Evolutionary conservation across 2,888 invertebrate species (phyloP).

Genomic region (Isotomurus palustris): DNA sequence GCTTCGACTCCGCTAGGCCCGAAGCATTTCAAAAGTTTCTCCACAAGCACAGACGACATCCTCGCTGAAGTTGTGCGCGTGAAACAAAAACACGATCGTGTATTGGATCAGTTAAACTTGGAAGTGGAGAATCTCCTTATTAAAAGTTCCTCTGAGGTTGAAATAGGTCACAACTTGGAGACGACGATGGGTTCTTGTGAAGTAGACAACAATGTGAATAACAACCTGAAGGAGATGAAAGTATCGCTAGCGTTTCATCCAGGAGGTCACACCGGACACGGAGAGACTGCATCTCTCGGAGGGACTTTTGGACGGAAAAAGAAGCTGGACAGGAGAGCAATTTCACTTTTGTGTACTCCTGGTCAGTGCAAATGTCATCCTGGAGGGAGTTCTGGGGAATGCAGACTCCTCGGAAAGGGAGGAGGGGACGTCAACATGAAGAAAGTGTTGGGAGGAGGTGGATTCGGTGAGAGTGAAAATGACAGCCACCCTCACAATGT

Average conservation of each 20-base stretch:
- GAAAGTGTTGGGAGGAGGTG: conserved; percentile 4
- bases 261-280: too few relatives aligned
- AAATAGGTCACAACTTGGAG: conserved; percentile 8
- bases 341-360: conserved; percentile 14
- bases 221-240: neutral
- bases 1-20: neutral
- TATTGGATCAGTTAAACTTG: conserved; percentile 43
- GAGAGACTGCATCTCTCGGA: too few relatives aligned
- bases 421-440: conserved; percentile 3
- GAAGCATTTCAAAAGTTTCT: conserved; percentile 43
- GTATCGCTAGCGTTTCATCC: too few relatives aligned
- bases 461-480: conserved; percentile 13
- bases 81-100: conserved; percentile 41
- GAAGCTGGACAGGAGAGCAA: conserved; percentile 25
- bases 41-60: conserved; percentile 43
- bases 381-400: conserved; percentile 18
- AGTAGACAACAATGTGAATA: neutral
- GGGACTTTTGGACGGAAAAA: conserved; percentile 25
- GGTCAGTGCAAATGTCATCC: conserved; percentile 16
- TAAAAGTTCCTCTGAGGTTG: conserved; percentile 33
- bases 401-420: conserved; percentile 5
- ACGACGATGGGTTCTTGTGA: neutral
- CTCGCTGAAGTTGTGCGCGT: conserved; percentile 45
- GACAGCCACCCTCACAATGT: conserved; percentile 11
- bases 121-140: conserved; percentile 45